Percentiles rank a stretch among this genome's conserved stretches.
phyloP scores from a whole-genome alignment of 2,888 invertebrate species.

The Clepsis dumicolana region DNA sequence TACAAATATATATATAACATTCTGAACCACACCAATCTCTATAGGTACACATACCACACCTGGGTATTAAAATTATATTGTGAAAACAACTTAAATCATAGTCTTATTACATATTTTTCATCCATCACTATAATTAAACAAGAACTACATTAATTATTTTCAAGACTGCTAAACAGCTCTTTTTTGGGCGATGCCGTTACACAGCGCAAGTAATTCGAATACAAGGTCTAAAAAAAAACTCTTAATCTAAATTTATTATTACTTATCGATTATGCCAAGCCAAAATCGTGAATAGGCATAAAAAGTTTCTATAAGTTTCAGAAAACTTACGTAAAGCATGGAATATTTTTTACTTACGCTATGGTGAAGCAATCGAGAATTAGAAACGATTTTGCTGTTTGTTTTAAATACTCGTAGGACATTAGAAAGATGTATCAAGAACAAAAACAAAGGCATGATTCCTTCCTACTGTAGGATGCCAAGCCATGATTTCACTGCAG shows the following conservation, averaged over 20 bases:
- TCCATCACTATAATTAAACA: conserved; percentile 8
- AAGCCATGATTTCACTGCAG: too few species aligned
- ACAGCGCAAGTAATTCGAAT: background rate
- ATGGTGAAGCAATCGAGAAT: too few species aligned
- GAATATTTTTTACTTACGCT: too few species aligned
- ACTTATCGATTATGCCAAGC: background rate
- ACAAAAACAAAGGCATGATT: too few species aligned
- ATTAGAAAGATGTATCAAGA: too few species aligned
- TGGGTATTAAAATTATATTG: background rate
- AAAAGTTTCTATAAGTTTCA: background rate
- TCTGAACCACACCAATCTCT: background rate
- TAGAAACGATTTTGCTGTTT: too few species aligned
- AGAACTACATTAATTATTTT: background rate
- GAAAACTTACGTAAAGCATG: too few species aligned
- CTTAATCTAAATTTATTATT: background rate
- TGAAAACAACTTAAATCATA: background rate
- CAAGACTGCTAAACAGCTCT: conserved; percentile 9
- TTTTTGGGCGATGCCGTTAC: conserved; percentile 2
- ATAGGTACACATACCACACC: conserved; percentile 14
- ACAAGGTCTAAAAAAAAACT: background rate
- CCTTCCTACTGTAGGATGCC: too few species aligned
- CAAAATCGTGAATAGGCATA: background rate
- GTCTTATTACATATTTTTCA: conserved; percentile 15
- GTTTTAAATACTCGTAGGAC: too few species aligned
- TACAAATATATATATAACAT: background rate